Conservation (phyloP, 2,888 invertebrate genomes). For the Melinopterus prodromus region DNA sequence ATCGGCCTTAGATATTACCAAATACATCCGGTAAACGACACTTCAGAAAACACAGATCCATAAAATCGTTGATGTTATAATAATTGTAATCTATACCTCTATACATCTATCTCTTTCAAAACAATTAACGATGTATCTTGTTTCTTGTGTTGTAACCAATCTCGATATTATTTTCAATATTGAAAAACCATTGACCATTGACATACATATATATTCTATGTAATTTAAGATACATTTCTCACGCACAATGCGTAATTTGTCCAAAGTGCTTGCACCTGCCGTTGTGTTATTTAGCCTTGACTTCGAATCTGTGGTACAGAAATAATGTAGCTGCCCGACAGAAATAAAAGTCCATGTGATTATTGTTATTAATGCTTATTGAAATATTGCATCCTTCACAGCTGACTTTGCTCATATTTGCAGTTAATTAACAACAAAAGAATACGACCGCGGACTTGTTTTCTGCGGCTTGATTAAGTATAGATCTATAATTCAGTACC, state of each 20-base stretch:
- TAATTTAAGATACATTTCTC: background rate
- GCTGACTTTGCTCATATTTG: background rate
- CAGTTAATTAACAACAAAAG: background rate
- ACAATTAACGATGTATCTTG: no score
- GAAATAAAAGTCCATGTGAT: background rate
- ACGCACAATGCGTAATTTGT: background rate
- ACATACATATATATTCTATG: background rate
- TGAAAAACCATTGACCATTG: background rate
- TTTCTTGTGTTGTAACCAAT: no score
- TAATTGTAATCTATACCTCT: no score
- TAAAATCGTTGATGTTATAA: no score
- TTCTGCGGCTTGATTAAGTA: background rate
- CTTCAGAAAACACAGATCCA: no score
- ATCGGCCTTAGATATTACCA: no score
- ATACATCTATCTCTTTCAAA: no score
- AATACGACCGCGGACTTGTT: background rate
- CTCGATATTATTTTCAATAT: no score
- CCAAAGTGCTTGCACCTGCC: background rate
- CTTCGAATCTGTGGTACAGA: background rate
- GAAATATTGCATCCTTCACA: background rate
- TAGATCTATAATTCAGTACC: background rate
- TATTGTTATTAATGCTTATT: background rate
- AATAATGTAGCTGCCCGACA: background rate
- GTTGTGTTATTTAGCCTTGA: constrained; percentile 4
- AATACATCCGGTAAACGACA: no score